Evolutionary conservation across 2,113 vertebrate genomes (phyloP).

Genomic region (Cyphomyrus plagiostoma): DNA sequence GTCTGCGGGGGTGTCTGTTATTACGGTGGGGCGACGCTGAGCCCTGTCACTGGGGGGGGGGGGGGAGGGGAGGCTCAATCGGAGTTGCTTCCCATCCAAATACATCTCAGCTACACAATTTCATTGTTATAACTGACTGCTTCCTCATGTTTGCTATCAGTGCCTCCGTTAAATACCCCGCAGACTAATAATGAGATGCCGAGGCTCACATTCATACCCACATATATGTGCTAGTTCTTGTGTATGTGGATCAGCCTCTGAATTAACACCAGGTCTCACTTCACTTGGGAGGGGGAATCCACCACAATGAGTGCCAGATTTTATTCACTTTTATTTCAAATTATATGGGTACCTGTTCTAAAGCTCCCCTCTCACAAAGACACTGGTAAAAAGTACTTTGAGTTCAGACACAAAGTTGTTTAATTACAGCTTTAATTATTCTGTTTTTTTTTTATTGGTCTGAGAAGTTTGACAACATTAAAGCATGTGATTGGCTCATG

Average conservation of each 20-base stretch:
- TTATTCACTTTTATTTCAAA: background rate
- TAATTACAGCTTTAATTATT: background rate
- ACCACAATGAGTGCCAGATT: background rate
- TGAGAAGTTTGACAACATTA: background rate
- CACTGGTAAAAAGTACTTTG: background rate
- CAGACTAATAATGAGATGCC: background rate
- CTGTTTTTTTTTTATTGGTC: background rate
- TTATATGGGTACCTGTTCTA: background rate
- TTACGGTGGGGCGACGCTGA: constrained; percentile 26
- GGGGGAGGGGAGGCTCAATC: background rate
- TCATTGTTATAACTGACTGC: background rate
- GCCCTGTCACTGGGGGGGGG: constrained; percentile 27
- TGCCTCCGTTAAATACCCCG: background rate
- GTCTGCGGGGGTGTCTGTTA: constrained; percentile 47
- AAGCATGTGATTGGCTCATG: background rate
- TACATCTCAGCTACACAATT: background rate
- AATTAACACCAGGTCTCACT: background rate
- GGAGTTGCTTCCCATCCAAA: background rate
- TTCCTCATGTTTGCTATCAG: background rate
- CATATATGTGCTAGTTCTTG: background rate
- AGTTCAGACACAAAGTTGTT: background rate
- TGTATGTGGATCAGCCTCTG: background rate
- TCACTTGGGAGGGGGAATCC: background rate
- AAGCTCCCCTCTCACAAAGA: background rate
- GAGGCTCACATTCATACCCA: background rate